Conservation (phyloP, 1,140 invertebrate genomes). For the Brachionus rotundiformis region DNA sequence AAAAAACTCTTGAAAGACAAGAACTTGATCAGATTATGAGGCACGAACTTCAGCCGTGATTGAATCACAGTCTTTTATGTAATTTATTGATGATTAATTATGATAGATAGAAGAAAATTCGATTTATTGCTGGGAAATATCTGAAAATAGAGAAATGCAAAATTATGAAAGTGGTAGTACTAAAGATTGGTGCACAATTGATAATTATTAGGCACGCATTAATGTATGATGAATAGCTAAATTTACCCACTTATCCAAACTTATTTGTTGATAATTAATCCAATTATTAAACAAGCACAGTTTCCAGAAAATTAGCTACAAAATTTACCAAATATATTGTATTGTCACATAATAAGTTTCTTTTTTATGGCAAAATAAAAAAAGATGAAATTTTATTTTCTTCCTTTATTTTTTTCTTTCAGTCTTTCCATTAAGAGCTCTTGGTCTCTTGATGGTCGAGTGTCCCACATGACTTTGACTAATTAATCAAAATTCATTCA, state of each 20-base stretch:
- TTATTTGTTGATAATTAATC: background rate
- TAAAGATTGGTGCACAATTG: background rate
- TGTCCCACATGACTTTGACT: background rate
- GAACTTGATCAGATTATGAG: background rate
- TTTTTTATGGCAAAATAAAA: too few species aligned
- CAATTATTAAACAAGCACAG: background rate
- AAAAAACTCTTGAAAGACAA: background rate
- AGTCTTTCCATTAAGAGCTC: background rate
- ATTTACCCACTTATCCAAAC: background rate
- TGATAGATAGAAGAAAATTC: background rate
- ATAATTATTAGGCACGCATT: background rate
- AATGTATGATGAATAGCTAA: background rate
- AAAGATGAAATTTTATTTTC: too few species aligned
- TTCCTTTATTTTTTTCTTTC: too few species aligned
- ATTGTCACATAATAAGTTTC: background rate
- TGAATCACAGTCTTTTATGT: background rate
- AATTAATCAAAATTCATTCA: conserved; percentile 7
- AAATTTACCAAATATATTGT: background rate
- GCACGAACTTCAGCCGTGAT: background rate
- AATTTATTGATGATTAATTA: background rate
- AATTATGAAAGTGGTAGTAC: background rate
- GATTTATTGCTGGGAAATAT: background rate
- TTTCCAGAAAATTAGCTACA: background rate
- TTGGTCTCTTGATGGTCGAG: background rate
- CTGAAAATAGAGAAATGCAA: background rate